Percentiles rank a stretch among this genome's conserved stretches.
Evolutionary conservation across 2,113 vertebrate species (phyloP).

Genomic region (Dolichallabes microphthalmus): DNA sequence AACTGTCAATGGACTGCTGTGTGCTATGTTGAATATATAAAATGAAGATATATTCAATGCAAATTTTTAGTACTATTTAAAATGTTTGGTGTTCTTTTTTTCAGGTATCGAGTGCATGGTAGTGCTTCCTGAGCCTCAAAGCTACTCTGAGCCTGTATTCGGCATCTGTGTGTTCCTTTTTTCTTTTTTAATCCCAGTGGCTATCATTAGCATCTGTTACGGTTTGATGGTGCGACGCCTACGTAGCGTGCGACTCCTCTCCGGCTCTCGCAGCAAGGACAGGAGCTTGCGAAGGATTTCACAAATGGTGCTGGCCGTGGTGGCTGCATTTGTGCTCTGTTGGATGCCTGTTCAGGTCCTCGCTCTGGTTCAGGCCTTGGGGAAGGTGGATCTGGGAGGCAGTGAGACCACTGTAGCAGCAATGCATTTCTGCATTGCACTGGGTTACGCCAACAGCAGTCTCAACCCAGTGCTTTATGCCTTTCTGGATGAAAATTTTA

Average conservation of each 20-base stretch:
- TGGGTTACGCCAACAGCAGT: slow-evolving; percentile 35
- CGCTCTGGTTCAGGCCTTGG: slow-evolving; percentile 47
- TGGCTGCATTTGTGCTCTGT: slow-evolving; percentile 52
- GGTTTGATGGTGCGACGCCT: slow-evolving; percentile 49
- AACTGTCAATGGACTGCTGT: neutral
- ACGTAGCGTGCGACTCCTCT: slow-evolving; percentile 44
- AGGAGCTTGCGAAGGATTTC: slow-evolving; percentile 50
- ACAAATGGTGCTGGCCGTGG: slow-evolving; percentile 51
- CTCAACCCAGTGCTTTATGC: slow-evolving; percentile 29
- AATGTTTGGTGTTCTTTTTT: neutral
- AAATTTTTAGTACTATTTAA: neutral
- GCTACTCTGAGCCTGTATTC: slow-evolving; percentile 45
- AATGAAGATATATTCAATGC: neutral
- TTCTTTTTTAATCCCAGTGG: slow-evolving; percentile 53
- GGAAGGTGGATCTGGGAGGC: slow-evolving; percentile 39
- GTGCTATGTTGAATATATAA: neutral
- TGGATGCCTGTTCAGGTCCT: slow-evolving; percentile 54
- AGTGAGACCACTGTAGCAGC: slow-evolving; percentile 38
- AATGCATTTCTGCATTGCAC: slow-evolving; percentile 54
- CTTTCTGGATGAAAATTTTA: slow-evolving; percentile 25
- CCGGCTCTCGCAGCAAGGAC: slow-evolving; percentile 49
- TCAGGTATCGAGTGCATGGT: slow-evolving; percentile 50
- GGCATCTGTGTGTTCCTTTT: slow-evolving; percentile 51
- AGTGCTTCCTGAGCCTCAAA: slow-evolving; percentile 42
- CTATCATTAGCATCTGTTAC: slow-evolving; percentile 49